Evolutionary conservation across 2,797 vertebrate species (phyloP).

Genomic region (Psittacula echo): DNA sequence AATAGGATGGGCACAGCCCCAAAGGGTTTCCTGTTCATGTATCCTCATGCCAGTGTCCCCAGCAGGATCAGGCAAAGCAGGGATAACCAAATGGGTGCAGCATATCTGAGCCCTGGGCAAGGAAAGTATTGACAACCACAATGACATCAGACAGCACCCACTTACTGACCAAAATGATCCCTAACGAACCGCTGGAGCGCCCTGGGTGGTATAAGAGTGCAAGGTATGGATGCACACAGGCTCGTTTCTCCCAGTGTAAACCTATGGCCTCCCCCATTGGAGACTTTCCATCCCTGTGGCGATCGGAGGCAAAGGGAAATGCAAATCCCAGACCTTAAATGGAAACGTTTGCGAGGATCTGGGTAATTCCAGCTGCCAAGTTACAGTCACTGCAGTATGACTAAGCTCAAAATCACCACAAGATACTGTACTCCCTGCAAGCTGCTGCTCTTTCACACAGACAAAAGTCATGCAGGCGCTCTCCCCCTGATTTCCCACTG

Average conservation of each 20-base stretch:
- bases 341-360: slow-evolving; percentile 39
- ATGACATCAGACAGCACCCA: neutral
- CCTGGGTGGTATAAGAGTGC: neutral
- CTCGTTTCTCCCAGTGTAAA: neutral
- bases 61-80: neutral
- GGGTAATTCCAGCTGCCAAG: slow-evolving; percentile 34
- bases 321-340: slow-evolving; percentile 70
- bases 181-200: neutral
- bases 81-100: neutral
- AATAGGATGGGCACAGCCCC: neutral
- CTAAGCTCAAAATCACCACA: slow-evolving; percentile 15
- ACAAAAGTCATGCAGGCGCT: neutral
- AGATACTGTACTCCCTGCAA: neutral
- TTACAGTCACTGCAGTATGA: slow-evolving; percentile 22
- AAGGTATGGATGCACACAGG: neutral
- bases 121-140: neutral
- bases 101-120: neutral
- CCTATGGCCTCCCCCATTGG: neutral
- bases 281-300: slow-evolving; percentile 39
- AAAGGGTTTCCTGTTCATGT: neutral
- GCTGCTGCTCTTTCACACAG: slow-evolving; percentile 5
- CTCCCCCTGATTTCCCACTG: neutral
- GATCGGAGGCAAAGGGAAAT: slow-evolving; percentile 4
- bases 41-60: rapidly evolving
- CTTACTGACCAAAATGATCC: neutral